phyloP scores from a whole-genome alignment of 2,113 vertebrate species.

The Phalacrocorax carbo region DNA sequence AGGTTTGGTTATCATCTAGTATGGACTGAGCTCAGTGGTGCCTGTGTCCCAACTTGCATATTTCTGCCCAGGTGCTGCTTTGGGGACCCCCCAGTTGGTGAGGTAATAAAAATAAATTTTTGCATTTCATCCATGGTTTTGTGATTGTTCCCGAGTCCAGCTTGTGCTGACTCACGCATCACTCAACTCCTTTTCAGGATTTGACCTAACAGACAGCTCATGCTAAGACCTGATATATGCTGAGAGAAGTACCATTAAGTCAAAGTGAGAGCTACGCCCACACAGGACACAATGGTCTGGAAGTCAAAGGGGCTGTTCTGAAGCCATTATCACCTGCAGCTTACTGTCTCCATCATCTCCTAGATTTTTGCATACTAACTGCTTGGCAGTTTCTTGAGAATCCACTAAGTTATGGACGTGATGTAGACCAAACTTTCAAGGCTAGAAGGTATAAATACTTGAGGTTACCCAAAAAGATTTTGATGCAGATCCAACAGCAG shows the following conservation, averaged over 20 bases:
- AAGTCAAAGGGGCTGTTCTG: background rate
- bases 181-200: background rate
- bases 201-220: background rate
- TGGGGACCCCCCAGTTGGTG: fast-evolving
- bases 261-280: background rate
- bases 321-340: background rate
- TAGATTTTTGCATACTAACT: background rate
- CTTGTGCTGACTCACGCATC: background rate
- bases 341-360: background rate
- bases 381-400: background rate
- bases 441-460: background rate
- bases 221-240: background rate
- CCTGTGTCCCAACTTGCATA: background rate
- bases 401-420: background rate
- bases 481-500: background rate
- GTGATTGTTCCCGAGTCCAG: background rate
- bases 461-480: background rate
- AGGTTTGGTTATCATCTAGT: background rate
- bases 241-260: background rate
- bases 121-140: background rate
- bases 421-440: background rate
- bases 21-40: background rate
- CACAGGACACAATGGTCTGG: background rate
- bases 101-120: background rate
- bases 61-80: background rate